A percentile compares a stretch with the other conserved stretches of the same genome.
phyloP scores from a whole-genome alignment of 2,888 invertebrate genomes.

The Drosophila mettleri region DNA sequence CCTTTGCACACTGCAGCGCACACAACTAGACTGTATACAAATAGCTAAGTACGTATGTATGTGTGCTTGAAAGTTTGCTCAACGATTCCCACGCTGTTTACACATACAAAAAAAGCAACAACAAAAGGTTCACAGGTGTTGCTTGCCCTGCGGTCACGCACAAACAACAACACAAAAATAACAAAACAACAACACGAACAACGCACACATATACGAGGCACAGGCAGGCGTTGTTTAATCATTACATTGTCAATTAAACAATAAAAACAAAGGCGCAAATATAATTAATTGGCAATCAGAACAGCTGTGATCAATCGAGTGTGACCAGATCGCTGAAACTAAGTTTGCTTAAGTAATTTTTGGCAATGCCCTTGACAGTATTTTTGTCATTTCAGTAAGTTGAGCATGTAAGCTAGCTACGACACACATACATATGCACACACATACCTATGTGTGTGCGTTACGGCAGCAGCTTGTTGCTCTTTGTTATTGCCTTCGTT shows the following conservation, averaged over 20 bases:
- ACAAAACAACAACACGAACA: no score
- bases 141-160: constrained; percentile 5
- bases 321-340: constrained; percentile 13
- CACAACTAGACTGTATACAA: background rate
- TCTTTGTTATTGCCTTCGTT: constrained; percentile 9
- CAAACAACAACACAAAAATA: constrained; percentile 14
- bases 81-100: constrained; percentile 10
- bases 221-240: constrained; percentile 12
- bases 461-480: background rate
- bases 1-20: background rate
- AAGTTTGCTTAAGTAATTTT: constrained; percentile 1
- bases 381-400: background rate
- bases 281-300: constrained; percentile 20
- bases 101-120: constrained; percentile 7
- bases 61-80: constrained; percentile 6
- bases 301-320: constrained; percentile 13
- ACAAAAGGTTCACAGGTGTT: constrained; percentile 14
- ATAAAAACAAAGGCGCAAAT: constrained; percentile 13
- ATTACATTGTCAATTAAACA: constrained; percentile 17
- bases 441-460: background rate
- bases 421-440: background rate
- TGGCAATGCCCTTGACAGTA: constrained; percentile 8
- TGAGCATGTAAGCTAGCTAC: background rate
- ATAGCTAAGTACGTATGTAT: background rate
- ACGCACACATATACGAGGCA: constrained; percentile 10